These are phyloP conservation scores for Theocolax elegans DNA, from an alignment of 1,140 invertebrate genomes.

Conservation along the genomic window DNA sequence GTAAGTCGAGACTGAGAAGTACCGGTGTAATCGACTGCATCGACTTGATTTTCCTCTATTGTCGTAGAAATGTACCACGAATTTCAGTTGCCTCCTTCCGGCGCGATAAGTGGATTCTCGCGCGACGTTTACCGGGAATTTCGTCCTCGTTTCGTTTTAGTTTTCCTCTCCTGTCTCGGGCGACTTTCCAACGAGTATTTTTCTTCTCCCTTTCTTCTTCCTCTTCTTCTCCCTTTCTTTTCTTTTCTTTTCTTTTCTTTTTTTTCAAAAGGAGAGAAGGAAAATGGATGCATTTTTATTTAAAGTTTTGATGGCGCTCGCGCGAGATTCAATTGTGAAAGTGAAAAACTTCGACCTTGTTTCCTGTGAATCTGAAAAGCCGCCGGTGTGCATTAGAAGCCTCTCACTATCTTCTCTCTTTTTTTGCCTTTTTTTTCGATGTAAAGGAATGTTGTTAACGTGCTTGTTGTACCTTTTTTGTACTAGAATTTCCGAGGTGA, in stretches of 20 bases:
- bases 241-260: too few species aligned
- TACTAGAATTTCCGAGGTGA: background rate
- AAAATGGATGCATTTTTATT: constrained; percentile 36
- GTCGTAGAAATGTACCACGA: too few species aligned
- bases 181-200: background rate
- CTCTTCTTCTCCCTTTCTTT: background rate
- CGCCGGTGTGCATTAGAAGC: background rate
- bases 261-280: background rate
- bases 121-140: constrained; percentile 24
- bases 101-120: too few species aligned
- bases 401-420: background rate
- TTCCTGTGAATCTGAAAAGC: constrained; percentile 6
- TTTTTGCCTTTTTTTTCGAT: constrained; percentile 6
- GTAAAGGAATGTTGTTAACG: constrained; percentile 3
- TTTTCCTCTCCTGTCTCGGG: background rate
- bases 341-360: constrained; percentile 36
- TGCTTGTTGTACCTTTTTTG: background rate
- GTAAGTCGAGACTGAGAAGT: background rate
- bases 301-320: constrained; percentile 15
- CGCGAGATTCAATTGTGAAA: constrained; percentile 32
- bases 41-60: background rate
- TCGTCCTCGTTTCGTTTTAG: constrained; percentile 19
- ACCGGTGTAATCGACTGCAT: background rate
- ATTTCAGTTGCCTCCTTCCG: too few species aligned
- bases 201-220: too few species aligned